Base-by-base conservation (phyloP, 2,797 vertebrate genomes). In the Botia kubotai region DNA sequence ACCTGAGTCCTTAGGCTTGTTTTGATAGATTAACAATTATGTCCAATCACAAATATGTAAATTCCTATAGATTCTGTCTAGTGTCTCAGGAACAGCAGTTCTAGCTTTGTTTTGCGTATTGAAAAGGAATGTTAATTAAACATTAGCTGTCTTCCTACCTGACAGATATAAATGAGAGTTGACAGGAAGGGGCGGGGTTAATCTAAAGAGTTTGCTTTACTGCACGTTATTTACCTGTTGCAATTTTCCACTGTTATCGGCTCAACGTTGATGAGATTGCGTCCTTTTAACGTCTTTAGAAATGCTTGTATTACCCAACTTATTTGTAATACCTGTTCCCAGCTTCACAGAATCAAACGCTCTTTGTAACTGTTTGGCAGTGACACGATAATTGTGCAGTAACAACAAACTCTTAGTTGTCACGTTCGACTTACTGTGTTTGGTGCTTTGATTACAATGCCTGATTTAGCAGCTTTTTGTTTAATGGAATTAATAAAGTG, bases 361-460 rank as follows among this genome's bases (percentile, higher is more conserved):
- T 63, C 81, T 29, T 83, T 86, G 87, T 63, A 72, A 81, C 85
- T 82, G 80, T 82, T 89, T 81, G 77, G 82, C 88, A 85, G 87
- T 87, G 89, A 68, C 88, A 88, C 89, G 89, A 87, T 89, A 92
- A 91, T 92, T 91, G 91, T 93, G 93, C 93, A 93, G 92, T 93
- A 92, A 93, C 71, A 36, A 89, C 89, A 91, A 90, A 85, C 62
- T 85, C 69, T 70, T 79, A 63, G 39, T n/a, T 72, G 72, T 93
- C 89, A 89, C 87, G 89, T 87, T 92, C 91, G 86, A 91, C 85
- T 93, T 91, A 88, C 89, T 91, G 90, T 94, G 53, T 77, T 92
- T 87, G 90, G 88, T 94, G 92, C 93, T 93, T 93, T 93, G 93
- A 93, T 92, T 93, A 92, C 89, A 93, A 92, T 87, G 88, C 85